Evolutionary conservation across 2,888 invertebrate genomes (phyloP).

Genomic region (Loripinus fragilis): DNA sequence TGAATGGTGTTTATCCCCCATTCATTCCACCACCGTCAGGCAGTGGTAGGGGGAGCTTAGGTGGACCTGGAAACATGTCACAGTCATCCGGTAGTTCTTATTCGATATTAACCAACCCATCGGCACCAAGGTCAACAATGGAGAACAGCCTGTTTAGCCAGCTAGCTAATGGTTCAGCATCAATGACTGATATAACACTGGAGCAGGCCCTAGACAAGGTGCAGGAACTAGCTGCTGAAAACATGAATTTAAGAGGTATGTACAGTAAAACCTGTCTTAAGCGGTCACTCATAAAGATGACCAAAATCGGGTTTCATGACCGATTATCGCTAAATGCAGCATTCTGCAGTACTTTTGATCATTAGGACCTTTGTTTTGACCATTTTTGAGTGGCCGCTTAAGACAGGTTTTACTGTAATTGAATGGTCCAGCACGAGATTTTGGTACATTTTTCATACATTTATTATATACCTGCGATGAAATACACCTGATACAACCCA

Average conservation of each 20-base stretch:
- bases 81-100: slow-evolving; percentile 45
- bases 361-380: too few relatives aligned
- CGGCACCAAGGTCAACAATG: not conserved
- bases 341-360: too few relatives aligned
- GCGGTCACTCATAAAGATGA: too few relatives aligned
- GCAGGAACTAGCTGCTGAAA: slow-evolving; percentile 73
- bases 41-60: not conserved
- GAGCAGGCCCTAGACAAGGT: slow-evolving; percentile 72
- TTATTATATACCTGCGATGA: too few relatives aligned
- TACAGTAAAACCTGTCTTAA: too few relatives aligned
- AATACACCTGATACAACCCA: too few relatives aligned
- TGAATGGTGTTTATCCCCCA: slow-evolving; percentile 14
- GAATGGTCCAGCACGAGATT: too few relatives aligned
- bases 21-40: not conserved
- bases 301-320: too few relatives aligned
- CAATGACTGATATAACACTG: slow-evolving; percentile 71
- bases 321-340: too few relatives aligned
- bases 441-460: too few relatives aligned
- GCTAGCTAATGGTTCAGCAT: slow-evolving; percentile 38
- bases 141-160: slow-evolving; percentile 11
- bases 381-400: too few relatives aligned
- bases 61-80: not conserved
- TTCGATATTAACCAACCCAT: slow-evolving; percentile 46
- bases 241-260: slow-evolving; percentile 71
- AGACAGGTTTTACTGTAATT: too few relatives aligned